A percentile compares a stretch with the other conserved stretches of the same genome.
These are phyloP conservation scores for Mormyrus proboscirostris DNA, from an alignment of 2,797 vertebrate genomes.

Conservation along the genomic window DNA sequence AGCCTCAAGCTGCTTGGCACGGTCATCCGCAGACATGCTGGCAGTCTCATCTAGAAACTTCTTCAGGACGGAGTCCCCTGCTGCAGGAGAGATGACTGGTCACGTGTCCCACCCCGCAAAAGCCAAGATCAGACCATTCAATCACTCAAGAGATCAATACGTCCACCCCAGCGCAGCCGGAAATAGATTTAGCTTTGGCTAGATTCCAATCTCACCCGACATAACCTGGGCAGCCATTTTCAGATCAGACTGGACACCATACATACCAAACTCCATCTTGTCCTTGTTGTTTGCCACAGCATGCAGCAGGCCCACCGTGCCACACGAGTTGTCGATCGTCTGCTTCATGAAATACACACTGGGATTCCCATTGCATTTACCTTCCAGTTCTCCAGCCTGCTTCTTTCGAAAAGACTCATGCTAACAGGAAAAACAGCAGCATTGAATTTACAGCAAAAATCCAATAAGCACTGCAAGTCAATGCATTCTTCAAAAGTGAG, in stretches of 20 bases:
- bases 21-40: slow-evolving; percentile 75
- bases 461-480: background rate
- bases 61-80: slow-evolving; percentile 73
- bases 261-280: slow-evolving; percentile 80
- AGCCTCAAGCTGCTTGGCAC: slow-evolving; percentile 81
- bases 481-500: background rate
- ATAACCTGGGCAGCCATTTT: background rate
- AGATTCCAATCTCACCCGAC: background rate
- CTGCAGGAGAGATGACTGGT: slow-evolving; percentile 34
- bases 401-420: slow-evolving; percentile 85
- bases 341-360: slow-evolving; percentile 90
- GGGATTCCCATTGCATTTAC: slow-evolving; percentile 54
- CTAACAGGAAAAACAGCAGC: slow-evolving; percentile 46
- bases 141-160: background rate
- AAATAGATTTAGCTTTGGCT: background rate
- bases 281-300: slow-evolving; percentile 85
- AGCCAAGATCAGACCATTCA: background rate
- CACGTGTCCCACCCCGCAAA: background rate
- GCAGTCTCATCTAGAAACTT: slow-evolving; percentile 82
- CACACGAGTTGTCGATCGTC: slow-evolving; percentile 84
- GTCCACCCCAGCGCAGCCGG: background rate
- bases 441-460: background rate
- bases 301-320: slow-evolving; percentile 87
- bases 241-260: background rate
- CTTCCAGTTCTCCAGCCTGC: slow-evolving; percentile 71